These are phyloP conservation scores for Ptychadena robeensis DNA, from an alignment of 2,797 vertebrate species.

Conservation along the genomic window DNA sequence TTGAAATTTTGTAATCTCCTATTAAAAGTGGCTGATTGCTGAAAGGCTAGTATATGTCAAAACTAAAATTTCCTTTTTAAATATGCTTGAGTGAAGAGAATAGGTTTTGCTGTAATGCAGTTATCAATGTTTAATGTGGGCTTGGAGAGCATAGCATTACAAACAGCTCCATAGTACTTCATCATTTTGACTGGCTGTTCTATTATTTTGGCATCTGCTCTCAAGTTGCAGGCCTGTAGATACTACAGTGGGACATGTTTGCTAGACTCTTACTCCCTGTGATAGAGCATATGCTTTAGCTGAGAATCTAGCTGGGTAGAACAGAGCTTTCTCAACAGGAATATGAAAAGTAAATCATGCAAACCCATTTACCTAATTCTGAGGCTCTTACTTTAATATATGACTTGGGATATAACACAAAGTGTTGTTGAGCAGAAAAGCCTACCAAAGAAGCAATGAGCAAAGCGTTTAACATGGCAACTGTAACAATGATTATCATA, in stretches of 20 bases:
- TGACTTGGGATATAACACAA: no score
- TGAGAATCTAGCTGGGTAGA: slow-evolving; percentile 7
- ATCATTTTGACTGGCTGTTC: slow-evolving; percentile 28
- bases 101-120: slow-evolving; percentile 13
- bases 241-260: slow-evolving; percentile 9
- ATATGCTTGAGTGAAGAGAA: neutral
- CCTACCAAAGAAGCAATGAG: no score
- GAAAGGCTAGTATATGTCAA: neutral
- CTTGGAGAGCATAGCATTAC: neutral
- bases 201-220: slow-evolving; percentile 44
- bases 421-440: no score
- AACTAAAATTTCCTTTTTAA: slow-evolving; percentile 8
- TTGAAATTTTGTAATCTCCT: neutral
- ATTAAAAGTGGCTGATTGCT: neutral
- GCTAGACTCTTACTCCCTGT: slow-evolving; percentile 12
- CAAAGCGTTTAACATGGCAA: neutral
- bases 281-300: slow-evolving; percentile 31
- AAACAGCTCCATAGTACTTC: slow-evolving; percentile 6
- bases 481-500: neutral
- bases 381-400: no score
- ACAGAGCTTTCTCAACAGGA: slow-evolving; percentile 36
- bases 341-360: slow-evolving; percentile 31
- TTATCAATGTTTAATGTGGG: slow-evolving; percentile 23
- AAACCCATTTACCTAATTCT: neutral
- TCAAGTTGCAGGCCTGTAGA: neutral